Evolutionary conservation across 2,888 invertebrate species (phyloP).

Genomic region (Drosophila emarginata): DNA sequence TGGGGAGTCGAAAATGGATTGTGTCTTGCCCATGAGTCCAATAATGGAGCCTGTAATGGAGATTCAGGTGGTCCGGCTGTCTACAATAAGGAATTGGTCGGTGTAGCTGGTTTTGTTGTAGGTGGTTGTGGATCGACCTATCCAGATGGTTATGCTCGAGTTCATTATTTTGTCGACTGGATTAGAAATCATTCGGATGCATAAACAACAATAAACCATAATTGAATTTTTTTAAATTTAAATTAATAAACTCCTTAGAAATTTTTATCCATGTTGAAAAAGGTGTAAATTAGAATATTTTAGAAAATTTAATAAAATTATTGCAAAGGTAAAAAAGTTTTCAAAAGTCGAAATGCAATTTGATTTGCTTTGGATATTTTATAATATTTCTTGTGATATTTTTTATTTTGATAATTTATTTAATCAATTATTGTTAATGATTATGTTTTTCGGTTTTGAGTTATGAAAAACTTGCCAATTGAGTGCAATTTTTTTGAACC

Average conservation of each 20-base stretch:
- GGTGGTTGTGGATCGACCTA: constrained; percentile 61
- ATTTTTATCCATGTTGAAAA: too few species aligned
- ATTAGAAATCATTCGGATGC: constrained; percentile 58
- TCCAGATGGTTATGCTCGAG: constrained; percentile 80
- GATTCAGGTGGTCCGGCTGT: constrained; percentile 79
- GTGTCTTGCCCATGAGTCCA: constrained; percentile 65
- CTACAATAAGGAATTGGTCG: constrained; percentile 70
- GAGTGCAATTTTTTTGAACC: too few species aligned
- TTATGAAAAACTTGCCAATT: not conserved
- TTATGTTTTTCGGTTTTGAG: too few species aligned
- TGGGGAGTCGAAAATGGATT: constrained; percentile 57
- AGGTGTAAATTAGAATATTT: too few species aligned
- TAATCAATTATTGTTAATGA: too few species aligned
- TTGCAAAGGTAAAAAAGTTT: too few species aligned
- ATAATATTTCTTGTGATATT: too few species aligned
- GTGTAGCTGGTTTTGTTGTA: constrained; percentile 70
- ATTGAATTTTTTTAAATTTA: not conserved
- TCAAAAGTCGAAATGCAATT: too few species aligned
- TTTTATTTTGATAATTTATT: too few species aligned
- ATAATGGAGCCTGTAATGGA: constrained; percentile 76
- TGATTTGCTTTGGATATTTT: too few species aligned
- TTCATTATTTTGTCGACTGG: constrained; percentile 68
- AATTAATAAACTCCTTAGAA: too few species aligned
- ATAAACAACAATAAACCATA: not conserved
- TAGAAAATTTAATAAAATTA: too few species aligned